phyloP scores from a whole-genome alignment of 2,113 vertebrate genomes.

The Alouatta palliata region DNA sequence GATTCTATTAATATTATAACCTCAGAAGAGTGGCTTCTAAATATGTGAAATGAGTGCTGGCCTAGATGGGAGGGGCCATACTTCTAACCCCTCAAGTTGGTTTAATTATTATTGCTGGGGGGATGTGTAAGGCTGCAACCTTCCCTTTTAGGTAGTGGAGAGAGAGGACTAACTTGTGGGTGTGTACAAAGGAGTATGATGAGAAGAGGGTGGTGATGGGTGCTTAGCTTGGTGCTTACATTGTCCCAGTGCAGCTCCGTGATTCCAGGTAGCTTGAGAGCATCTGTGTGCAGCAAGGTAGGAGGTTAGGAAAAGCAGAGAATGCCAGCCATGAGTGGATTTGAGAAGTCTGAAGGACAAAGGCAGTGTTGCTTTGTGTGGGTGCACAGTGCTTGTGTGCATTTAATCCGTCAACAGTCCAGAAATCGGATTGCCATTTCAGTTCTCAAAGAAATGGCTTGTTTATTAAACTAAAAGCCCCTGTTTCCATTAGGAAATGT shows the following conservation, averaged over 20 bases:
- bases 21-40: neutral
- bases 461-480: constrained; percentile 50
- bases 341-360: neutral
- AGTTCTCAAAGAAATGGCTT: constrained; percentile 33
- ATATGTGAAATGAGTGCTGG: neutral
- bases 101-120: neutral
- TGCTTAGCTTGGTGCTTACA: neutral
- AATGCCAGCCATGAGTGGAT: neutral
- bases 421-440: neutral
- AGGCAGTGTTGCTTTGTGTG: neutral
- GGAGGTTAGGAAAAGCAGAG: neutral
- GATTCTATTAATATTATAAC: neutral
- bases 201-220: neutral
- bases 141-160: neutral
- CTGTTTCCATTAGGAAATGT: constrained; percentile 61
- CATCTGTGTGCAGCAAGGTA: neutral
- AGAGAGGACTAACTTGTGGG: neutral
- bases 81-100: neutral
- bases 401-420: neutral
- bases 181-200: no score
- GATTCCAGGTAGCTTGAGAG: neutral
- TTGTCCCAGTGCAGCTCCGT: rapidly evolving
- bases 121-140: neutral
- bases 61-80: neutral
- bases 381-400: neutral